Base-by-base conservation (phyloP, 2,113 vertebrate species). In the Parotia lawesii region DNA sequence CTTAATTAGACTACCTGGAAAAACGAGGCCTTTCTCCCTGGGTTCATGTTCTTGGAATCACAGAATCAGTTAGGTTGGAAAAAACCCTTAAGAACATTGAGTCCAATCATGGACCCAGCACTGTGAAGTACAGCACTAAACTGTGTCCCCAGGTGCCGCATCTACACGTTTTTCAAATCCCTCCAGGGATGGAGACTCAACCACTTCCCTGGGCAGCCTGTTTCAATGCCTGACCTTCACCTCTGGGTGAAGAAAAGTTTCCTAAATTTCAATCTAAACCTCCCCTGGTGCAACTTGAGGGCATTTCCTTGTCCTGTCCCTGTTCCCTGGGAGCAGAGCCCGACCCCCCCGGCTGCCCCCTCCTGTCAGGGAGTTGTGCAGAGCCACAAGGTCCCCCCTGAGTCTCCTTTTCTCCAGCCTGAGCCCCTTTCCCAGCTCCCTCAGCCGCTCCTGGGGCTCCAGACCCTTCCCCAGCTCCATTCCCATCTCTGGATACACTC, bases 391-490 rank as follows among this genome's bases (percentile, higher is more conserved):
- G 25, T 16, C 11, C 66, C 29, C 8, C 28, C 11, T n/a, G 28
- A 61, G 24, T 35, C 13, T 78, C 22, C 31, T 62, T 18, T 77
- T 4, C 66, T 86, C 51, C 67, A 40, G 51, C 1, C 25, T 56
- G 9, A 84, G 62, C 40, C 47, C 19, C 14, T 64, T 57, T 42
- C 6, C 14, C 37, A 33, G 42, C 16, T 84, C 24, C 23, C n/a
- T 51, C n/a, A 65, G 40, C 9, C 0, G 0, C 33, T 54, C 3
- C 35, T 28, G 72, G 14, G 7, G 3, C 54, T 70, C 28, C 13
- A 74, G 21, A 2, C 28, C 35, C 19, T 37, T 60, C 38, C 33
- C 12, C 40, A 48, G 16, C 31, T 48, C 40, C 0, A 0, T 15
- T 86, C 27, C 21, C 23, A 27, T 25, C 58, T 8, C 13, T 60